Evolutionary conservation across 2,888 invertebrate species (phyloP).

Genomic region (Stenodema calcarata): DNA sequence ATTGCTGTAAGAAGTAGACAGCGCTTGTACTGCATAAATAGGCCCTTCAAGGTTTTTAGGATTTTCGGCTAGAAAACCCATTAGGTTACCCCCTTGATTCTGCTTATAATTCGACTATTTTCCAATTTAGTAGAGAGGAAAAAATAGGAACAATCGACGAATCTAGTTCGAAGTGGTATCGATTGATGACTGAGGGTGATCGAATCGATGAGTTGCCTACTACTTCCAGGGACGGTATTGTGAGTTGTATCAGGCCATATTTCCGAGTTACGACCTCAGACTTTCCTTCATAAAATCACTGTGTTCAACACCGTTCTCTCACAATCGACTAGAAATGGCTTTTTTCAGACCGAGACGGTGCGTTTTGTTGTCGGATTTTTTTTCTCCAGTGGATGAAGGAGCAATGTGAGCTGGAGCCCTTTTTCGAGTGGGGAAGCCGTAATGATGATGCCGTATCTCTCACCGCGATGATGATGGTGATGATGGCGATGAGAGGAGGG

Average conservation of each 20-base stretch:
- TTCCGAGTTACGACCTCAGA: neutral
- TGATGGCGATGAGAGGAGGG: conserved; percentile 30
- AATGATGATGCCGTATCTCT: conserved; percentile 7
- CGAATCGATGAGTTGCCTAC: too few species aligned
- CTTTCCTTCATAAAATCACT: neutral
- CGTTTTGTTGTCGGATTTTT: too few species aligned
- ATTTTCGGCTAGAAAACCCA: too few species aligned
- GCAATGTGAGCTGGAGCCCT: neutral
- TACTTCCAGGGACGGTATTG: neutral
- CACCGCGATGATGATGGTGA: conserved; percentile 25
- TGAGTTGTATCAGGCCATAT: neutral
- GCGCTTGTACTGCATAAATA: too few species aligned
- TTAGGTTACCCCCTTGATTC: too few species aligned
- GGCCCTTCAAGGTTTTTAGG: too few species aligned
- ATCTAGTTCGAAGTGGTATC: too few species aligned
- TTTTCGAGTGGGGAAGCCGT: neutral
- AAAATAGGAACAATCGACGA: too few species aligned
- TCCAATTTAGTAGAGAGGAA: too few species aligned
- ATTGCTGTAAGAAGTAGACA: too few species aligned
- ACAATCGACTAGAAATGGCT: neutral
- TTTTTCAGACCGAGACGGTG: neutral
- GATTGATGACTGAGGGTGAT: too few species aligned
- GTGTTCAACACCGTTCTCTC: neutral
- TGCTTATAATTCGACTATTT: too few species aligned
- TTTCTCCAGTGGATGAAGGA: neutral